Evolutionary conservation across 2,797 vertebrate genomes (phyloP).

Genomic region (Chloroceryle amazona): DNA sequence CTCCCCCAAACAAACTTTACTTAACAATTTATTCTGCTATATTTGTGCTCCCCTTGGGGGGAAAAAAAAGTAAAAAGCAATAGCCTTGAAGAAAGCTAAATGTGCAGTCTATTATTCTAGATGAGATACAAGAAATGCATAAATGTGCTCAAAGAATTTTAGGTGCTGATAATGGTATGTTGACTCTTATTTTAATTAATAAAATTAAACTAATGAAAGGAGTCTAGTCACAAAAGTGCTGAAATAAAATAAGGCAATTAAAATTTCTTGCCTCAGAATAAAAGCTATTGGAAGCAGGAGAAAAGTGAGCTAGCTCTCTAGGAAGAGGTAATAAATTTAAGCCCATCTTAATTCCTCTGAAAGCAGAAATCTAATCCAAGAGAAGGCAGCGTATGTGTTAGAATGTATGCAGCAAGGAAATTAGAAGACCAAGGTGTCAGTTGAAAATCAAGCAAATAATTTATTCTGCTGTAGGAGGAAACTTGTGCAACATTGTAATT

Average conservation of each 20-base stretch:
- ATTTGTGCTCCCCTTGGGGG: neutral
- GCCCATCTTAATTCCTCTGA: neutral
- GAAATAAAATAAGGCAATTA: conserved; percentile 9
- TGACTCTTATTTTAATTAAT: neutral
- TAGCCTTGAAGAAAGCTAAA: neutral
- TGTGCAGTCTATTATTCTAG: neutral
- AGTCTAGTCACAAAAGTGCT: neutral
- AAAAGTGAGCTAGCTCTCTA: neutral
- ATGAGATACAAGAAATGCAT: neutral
- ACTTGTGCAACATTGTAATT: neutral
- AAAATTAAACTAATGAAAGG: neutral
- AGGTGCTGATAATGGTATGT: neutral
- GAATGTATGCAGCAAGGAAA: neutral
- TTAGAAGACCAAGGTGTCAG: neutral
- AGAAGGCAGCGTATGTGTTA: neutral
- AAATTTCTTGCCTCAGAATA: neutral
- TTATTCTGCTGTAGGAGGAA: neutral
- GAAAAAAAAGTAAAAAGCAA: neutral
- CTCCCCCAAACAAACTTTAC: neutral
- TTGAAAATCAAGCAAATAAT: neutral
- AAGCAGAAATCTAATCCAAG: conserved; percentile 5
- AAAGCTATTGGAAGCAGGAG: neutral
- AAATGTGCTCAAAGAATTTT: neutral
- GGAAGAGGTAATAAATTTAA: neutral
- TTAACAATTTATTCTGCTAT: neutral